These are phyloP conservation scores for Troides oblongomaculatus DNA, from an alignment of 2,888 invertebrate species.

Conservation along the genomic window DNA sequence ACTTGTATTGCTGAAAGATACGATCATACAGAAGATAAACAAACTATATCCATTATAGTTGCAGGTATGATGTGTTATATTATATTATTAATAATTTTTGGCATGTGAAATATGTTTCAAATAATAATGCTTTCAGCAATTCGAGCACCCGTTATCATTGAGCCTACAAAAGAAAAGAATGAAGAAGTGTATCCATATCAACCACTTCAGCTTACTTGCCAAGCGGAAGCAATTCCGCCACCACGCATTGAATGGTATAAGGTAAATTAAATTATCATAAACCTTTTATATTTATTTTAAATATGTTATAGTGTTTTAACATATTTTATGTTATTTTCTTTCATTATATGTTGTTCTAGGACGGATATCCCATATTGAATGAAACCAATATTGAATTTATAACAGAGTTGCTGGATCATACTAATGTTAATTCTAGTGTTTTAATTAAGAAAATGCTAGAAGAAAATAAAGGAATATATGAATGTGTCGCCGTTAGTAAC, in stretches of 20 bases:
- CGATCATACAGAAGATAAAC: conserved; percentile 36
- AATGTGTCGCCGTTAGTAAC: conserved; percentile 48
- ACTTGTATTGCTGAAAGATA: conserved; percentile 47
- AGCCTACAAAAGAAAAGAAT: conserved; percentile 41
- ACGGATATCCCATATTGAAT: conserved; percentile 36
- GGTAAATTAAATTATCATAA: conserved; percentile 48
- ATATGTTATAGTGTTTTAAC: not conserved
- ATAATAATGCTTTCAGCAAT: conserved; percentile 40
- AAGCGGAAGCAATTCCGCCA: conserved; percentile 80
- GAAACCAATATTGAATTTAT: conserved; percentile 38
- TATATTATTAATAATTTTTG: not conserved
- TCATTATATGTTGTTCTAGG: conserved; percentile 36
- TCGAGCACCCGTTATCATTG: conserved; percentile 42
- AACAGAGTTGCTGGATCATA: conserved; percentile 42
- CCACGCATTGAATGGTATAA: conserved; percentile 86
- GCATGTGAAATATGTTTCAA: not conserved
- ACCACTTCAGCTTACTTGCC: conserved; percentile 68
- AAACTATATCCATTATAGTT: conserved; percentile 48
- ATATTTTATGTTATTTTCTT: too few species aligned
- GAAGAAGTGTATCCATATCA: conserved; percentile 46
- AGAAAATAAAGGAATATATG: conserved; percentile 51
- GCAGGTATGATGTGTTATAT: conserved; percentile 41
- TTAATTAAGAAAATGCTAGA: conserved; percentile 46
- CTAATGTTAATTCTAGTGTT: conserved; percentile 54
- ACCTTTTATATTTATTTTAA: not conserved